Evolutionary conservation across 2,888 invertebrate genomes (phyloP).

Genomic region (Calameuta filiformis): DNA sequence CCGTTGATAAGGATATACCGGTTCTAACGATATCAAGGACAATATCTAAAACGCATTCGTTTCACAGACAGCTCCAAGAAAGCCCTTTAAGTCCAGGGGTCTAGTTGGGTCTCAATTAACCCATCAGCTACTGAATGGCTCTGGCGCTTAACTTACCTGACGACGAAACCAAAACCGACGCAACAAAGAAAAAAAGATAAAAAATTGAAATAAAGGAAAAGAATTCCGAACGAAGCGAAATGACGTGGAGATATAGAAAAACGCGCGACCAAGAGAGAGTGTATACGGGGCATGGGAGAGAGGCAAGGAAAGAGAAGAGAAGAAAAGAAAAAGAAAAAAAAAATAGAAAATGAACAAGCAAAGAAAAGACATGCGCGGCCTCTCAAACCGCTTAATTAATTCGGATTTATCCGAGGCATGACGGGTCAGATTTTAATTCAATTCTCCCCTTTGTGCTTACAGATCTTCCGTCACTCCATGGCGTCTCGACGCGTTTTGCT

Average conservation of each 20-base stretch:
- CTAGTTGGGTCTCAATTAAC: constrained; percentile 59
- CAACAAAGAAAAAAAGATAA: constrained; percentile 13
- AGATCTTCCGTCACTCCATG: background rate
- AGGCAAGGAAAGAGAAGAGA: constrained; percentile 18
- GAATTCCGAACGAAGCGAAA: constrained; percentile 25
- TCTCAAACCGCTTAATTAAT: constrained; percentile 62
- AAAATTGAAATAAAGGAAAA: constrained; percentile 22
- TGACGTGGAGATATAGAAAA: background rate
- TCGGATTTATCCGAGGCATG: constrained; percentile 63
- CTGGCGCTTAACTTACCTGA: constrained; percentile 35
- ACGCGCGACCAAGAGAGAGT: constrained; percentile 2
- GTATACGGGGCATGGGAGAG: constrained; percentile 14
- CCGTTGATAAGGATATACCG: no score
- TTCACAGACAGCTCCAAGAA: constrained; percentile 1
- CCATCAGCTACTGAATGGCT: constrained; percentile 63
- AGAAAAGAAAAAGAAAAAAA: constrained; percentile 19
- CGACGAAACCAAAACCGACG: constrained; percentile 38
- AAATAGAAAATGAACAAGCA: constrained; percentile 26
- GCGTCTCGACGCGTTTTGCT: background rate
- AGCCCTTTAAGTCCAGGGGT: constrained; percentile 46
- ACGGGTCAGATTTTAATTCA: constrained; percentile 56
- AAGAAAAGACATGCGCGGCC: constrained; percentile 40
- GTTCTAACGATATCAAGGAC: background rate
- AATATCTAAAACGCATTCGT: background rate
- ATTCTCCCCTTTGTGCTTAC: constrained; percentile 30